Evolutionary conservation across 2,797 vertebrate species (phyloP).

Genomic region (Diceros bicornis): DNA sequence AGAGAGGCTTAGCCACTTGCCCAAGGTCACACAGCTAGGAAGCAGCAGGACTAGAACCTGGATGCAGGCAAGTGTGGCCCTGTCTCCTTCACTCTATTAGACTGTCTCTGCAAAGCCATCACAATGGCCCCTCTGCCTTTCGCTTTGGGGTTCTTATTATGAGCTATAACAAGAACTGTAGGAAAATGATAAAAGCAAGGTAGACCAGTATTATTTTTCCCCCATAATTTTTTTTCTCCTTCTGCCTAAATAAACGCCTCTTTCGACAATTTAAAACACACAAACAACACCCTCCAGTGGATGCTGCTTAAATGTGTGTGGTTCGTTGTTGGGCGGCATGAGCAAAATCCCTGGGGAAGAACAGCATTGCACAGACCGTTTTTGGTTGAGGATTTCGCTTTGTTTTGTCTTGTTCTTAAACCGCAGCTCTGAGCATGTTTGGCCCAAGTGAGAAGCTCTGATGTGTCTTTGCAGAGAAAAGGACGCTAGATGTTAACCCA

Average conservation of each 20-base stretch:
- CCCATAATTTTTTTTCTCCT: background rate
- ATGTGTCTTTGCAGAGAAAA: background rate
- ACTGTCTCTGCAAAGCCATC: background rate
- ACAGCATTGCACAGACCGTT: background rate
- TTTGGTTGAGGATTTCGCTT: background rate
- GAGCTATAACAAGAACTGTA: background rate
- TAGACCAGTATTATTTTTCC: too few relatives aligned
- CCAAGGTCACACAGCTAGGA: background rate
- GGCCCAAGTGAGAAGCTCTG: background rate
- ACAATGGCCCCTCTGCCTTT: background rate
- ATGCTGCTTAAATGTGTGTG: background rate
- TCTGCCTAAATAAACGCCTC: background rate
- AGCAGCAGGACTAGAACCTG: background rate
- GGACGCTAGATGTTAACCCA: background rate
- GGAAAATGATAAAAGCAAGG: background rate
- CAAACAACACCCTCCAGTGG: background rate
- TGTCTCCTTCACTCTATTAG: too few relatives aligned
- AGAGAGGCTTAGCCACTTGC: background rate
- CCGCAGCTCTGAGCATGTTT: background rate
- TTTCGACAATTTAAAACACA: background rate
- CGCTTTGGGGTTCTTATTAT: background rate
- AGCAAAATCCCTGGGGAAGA: background rate
- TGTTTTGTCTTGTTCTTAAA: constrained; percentile 12
- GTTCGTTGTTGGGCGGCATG: background rate
- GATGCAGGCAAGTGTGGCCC: background rate